Conservation (phyloP, 2,888 invertebrate species). For the Eupithecia dodoneata region DNA sequence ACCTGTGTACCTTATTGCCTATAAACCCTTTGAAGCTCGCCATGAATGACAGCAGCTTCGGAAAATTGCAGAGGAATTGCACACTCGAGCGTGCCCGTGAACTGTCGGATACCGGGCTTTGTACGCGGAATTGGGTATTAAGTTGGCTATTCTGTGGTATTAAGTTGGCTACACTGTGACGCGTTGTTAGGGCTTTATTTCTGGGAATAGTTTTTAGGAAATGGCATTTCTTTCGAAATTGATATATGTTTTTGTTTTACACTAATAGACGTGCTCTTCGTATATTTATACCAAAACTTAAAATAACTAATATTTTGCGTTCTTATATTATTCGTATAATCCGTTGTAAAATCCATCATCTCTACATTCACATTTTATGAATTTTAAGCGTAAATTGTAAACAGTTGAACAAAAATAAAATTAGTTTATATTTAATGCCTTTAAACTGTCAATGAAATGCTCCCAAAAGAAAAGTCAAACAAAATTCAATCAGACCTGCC, state of each 20-base stretch:
- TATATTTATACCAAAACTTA: not conserved
- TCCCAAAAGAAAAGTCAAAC: conserved; percentile 9
- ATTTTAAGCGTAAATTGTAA: not conserved
- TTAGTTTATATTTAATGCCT: not conserved
- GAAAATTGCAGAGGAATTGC: conserved; percentile 19
- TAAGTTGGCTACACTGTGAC: not conserved
- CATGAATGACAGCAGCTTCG: conserved; percentile 19
- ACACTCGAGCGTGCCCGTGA: conserved; percentile 9
- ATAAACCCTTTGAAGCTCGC: conserved; percentile 13
- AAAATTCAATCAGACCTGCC: conserved; percentile 21
- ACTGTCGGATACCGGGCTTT: not conserved
- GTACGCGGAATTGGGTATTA: conserved; percentile 4
- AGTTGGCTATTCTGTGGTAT: not conserved
- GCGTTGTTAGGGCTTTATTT: not conserved
- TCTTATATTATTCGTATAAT: too few relatives aligned
- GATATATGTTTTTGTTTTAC: not conserved
- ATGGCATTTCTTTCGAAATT: not conserved
- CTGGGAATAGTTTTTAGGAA: not conserved
- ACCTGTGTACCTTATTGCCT: not conserved
- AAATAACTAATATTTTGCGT: too few relatives aligned
- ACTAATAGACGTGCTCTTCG: not conserved
- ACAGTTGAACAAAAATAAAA: not conserved
- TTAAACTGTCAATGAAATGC: not conserved
- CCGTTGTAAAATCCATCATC: too few relatives aligned
- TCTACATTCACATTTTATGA: not conserved